These are phyloP conservation scores for Melanophora roralis DNA, from an alignment of 2,888 invertebrate genomes.

Conservation along the genomic window DNA sequence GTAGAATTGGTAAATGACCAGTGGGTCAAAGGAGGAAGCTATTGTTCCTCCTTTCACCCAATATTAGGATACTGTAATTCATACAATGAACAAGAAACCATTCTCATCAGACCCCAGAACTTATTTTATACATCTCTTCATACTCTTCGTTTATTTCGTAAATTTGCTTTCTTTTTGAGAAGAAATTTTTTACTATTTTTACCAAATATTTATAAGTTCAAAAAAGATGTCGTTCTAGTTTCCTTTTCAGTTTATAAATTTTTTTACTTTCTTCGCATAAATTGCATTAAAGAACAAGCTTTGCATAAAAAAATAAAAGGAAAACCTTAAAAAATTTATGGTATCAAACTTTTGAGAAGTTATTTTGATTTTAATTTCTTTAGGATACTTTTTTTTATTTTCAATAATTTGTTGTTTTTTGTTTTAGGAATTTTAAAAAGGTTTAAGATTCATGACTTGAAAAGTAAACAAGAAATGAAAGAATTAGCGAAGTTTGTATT, in stretches of 20 bases:
- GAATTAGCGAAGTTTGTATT: not conserved
- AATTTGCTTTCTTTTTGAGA: no score
- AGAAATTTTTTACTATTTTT: no score
- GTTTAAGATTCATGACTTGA: not conserved
- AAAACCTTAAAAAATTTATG: conserved; percentile 18
- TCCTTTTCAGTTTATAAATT: not conserved
- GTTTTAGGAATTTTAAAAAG: conserved; percentile 46
- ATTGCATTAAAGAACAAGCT: not conserved
- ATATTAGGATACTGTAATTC: no score
- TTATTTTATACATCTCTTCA: no score
- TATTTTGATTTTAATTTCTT: not conserved
- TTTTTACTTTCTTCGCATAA: not conserved
- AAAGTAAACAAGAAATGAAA: not conserved
- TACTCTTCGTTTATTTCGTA: no score
- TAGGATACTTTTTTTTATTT: not conserved
- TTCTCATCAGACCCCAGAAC: no score
- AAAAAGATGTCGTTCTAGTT: no score
- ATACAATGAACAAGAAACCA: no score
- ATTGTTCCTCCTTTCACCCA: no score
- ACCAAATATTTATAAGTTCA: no score
- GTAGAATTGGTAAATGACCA: no score
- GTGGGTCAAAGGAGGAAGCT: no score
- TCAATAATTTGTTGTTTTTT: conserved; percentile 25
- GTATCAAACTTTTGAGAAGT: conserved; percentile 4
- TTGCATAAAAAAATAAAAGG: not conserved